Evolutionary conservation across 2,797 vertebrate genomes (phyloP), one percentile per base, ranked within the genome.

Genomic region (Pogoniulus pusillus): DNA sequence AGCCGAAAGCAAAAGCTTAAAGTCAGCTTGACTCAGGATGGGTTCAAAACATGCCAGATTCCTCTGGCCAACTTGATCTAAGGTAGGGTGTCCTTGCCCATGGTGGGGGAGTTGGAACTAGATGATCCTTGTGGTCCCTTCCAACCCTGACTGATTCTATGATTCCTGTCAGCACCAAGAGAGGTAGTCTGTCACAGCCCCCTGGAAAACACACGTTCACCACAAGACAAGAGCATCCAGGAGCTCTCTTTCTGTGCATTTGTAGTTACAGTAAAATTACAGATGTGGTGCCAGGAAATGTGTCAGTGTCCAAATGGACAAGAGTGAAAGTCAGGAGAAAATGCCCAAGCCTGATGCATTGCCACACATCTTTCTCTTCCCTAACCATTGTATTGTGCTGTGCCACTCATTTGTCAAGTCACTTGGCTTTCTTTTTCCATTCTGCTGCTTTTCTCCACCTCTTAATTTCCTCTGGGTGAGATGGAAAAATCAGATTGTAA

Each of bases 351-450:
- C 39, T 49, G 29, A 57, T 75, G 23, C 32, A 34, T 39, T 70
- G 18, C 19, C 41, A 53, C 14, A 53, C 9, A 82, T 39, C n/a
- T 32, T 63, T 73, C 35, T 82, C 43, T 82, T 54, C 22, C 51
- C 37, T 65, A 55, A 10, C 49, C 26, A 24, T 27, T n/a, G 3
- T 2, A 19, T 20, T 0, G 0, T 29, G 43, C 20, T 82, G 2
- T 53, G 72, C 26, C n/a, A 59, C 32, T 14, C 14, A 58, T 58
- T 74, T 37, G 12, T 78, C 66, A 77, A 30, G 35, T n/a, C 24
- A 51, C 35, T 93, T 78, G 26, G 18, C 9, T 75, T 65, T 77
- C 19, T 70, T 45, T 87, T 82, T 71, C 58, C 20, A 32, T 20
- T 43, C 4, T 73, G 3, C 43, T 76, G 27, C 16, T 59, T 82